Base-by-base conservation (phyloP, 2,113 vertebrate genomes). In the Chamaetylas fuelleborni region DNA sequence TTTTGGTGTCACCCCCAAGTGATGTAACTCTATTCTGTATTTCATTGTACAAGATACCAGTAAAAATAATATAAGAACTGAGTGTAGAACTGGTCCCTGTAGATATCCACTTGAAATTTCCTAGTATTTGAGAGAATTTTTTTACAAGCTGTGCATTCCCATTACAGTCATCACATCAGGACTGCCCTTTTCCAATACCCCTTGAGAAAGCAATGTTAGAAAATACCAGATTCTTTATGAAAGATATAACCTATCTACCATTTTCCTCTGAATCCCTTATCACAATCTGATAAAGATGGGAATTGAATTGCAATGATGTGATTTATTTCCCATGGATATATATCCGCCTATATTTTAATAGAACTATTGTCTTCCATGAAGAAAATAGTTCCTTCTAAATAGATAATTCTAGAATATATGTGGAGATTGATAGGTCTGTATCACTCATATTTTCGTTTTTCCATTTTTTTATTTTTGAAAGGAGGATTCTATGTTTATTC, bases 1-100 rank as follows among this genome's bases (percentile, higher is more conserved):
- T 66, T 94, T 81, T 60, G 53, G 65, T 84, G 69, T 84, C 69
- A 95, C 19, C 51, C 60, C 60, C 33, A 89, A 81, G 54, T 31
- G 14, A 81, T 48, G 29, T 61, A 88, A 84, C 47, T 86, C 33
- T 70, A 77, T 43, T 82, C 40, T 73, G 1, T 69, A 86, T 79
- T 60, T 88, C 33, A 22, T 19, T 78, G 69, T 77, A 14, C 42
- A 83, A 64, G 42, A 54, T 34, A 77, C 7, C 36, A 73, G 18
- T 50, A 29, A 61, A 93, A 86, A 80, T 45, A 73, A 70, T 53
- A 48, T 10, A 58, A 76, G 28, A 88, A 8, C 8, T 77, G 58
- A 80, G 36, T 42, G 36, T 24, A 81, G 43, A 89, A 78, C n/a
- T 65, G 29, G 25, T 69, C 28, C 62, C 51, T 77, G 38, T 33